Evolutionary conservation across 1,140 invertebrate species (phyloP), one percentile per base, ranked within the genome.

Genomic region (Teleopsis dalmanni): DNA sequence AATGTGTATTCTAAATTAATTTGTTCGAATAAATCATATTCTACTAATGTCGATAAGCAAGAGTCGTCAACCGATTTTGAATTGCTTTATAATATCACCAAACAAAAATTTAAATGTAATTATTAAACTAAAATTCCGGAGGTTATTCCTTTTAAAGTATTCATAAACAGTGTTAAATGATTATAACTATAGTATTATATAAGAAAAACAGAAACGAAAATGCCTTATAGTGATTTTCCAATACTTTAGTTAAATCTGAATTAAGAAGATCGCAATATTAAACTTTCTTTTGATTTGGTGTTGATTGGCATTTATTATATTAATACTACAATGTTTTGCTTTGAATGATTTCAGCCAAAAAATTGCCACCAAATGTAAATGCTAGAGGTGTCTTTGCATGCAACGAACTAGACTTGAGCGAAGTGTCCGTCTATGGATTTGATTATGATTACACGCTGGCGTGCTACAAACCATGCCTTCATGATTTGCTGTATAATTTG

Each of bases 401-500:
- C 72, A 98, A 98, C 75, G 93, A 98, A 68, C 74, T 97, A 18
- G 86, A 95, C 72, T 72, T 98, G 19, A 79, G 83, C 50, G 88
- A 95, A 66, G 88, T 98, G 27, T 81, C 91, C 61, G 90, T 97
- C 1, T 98, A 96, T 78, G 95, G 95, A 14, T 98, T 98, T 77
- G 95, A 98, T 76, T 98, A 98, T 77, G 95, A 98, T 71, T 98
- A 98, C 65, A 98, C 95, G 0, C 71, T 98, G 51, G 94, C 94
- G n/a, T 88, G 88, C 60, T 98, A 98, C 71, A 94, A 91, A 61
- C 84, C 87, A 16, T 81, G 85, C 29, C 74, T 98, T 65, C 91
- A 97, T 70, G 81, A 86, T 63, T 74, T 97, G n/a, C 79, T 98
- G 6, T 98, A 97, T 71, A 86, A 91, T 63, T 76, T 97, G 31